Percentiles rank a stretch among this genome's conserved stretches.
phyloP scores from a whole-genome alignment of 2,113 vertebrate genomes.

The Dromiciops gliroides region DNA sequence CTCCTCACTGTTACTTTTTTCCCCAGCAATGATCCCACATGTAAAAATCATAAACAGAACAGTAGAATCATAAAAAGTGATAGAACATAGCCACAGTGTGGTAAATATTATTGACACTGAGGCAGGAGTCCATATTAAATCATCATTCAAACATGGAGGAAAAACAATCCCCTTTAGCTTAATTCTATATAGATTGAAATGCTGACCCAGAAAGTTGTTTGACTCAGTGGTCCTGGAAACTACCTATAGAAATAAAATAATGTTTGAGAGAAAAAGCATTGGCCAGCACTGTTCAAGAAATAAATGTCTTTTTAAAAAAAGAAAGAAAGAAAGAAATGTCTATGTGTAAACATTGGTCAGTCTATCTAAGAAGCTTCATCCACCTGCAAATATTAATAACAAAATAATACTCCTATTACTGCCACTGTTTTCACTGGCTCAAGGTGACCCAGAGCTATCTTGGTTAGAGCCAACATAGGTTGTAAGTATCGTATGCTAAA shows the following conservation, averaged over 20 bases:
- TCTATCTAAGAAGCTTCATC: constrained; percentile 2
- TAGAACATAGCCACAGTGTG: background rate
- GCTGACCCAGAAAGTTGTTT: constrained; percentile 11
- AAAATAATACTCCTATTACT: background rate
- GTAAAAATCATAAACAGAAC: background rate
- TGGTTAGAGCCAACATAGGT: background rate
- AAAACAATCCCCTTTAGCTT: constrained; percentile 39
- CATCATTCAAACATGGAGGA: background rate
- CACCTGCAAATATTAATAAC: background rate
- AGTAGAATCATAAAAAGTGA: background rate
- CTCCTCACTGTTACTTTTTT: background rate
- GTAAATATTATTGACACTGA: constrained; percentile 7
- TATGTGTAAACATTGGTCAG: constrained; percentile 42
- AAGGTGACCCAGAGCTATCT: background rate
- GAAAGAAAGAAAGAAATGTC: background rate
- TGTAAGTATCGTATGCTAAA: constrained; percentile 4
- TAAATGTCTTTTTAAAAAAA: too few relatives aligned
- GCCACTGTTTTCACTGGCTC: background rate
- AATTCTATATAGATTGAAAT: constrained; percentile 45
- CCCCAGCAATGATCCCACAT: background rate
- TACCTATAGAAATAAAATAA: constrained; percentile 16
- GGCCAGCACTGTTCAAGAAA: background rate
- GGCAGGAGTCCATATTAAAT: background rate
- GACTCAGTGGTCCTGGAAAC: constrained; percentile 46
- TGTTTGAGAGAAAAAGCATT: constrained; percentile 14